phyloP scores from a whole-genome alignment of 1,140 invertebrate species.

The Plodia interpunctella region DNA sequence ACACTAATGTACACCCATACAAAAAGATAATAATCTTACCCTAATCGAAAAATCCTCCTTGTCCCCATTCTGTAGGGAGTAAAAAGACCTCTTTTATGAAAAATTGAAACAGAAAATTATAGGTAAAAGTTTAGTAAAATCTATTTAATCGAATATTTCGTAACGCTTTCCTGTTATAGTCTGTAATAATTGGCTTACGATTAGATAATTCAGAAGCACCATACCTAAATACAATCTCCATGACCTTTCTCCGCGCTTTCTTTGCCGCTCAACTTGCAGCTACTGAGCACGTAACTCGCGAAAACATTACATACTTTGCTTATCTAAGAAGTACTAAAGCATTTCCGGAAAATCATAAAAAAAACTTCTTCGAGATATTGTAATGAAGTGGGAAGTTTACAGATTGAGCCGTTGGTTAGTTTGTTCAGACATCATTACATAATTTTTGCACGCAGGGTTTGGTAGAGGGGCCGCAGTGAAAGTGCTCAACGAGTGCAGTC shows the following conservation, averaged over 20 bases:
- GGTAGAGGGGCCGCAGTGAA: constrained; percentile 32
- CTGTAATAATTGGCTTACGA: not conserved
- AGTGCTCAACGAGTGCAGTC: constrained; percentile 43
- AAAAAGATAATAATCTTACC: not conserved
- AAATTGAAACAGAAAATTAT: not conserved
- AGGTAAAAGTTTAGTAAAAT: not conserved
- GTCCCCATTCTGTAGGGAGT: not conserved
- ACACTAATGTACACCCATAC: not conserved
- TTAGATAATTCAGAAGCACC: not conserved
- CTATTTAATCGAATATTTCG: not conserved
- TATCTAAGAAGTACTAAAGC: too few relatives aligned
- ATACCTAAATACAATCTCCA: not conserved
- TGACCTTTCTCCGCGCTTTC: constrained; percentile 3
- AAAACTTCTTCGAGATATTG: too few relatives aligned
- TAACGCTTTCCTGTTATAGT: not conserved
- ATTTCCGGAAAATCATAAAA: too few relatives aligned
- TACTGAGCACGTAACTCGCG: too few relatives aligned
- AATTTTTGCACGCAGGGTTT: constrained; percentile 13
- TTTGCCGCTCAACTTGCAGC: not conserved
- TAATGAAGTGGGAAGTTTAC: not conserved
- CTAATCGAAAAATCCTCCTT: not conserved
- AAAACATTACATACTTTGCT: too few relatives aligned
- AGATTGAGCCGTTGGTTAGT: not conserved
- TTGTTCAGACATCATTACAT: constrained; percentile 11
- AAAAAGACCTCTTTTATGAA: not conserved